phyloP scores from a whole-genome alignment of 2,888 invertebrate genomes.

The Drosophila subquinaria region DNA sequence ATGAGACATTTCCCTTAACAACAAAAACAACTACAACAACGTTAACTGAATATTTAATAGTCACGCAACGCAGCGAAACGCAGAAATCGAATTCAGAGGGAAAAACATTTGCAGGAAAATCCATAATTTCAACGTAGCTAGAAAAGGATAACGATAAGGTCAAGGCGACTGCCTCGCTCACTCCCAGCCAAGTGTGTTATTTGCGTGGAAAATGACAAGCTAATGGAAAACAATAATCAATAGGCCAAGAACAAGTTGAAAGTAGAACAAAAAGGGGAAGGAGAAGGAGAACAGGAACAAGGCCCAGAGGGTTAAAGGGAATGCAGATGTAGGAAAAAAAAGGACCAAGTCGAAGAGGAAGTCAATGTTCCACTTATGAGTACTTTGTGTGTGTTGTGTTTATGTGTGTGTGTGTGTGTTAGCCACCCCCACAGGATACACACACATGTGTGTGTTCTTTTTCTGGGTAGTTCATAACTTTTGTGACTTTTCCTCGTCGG shows the following conservation, averaged over 20 bases:
- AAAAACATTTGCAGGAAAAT: constrained; percentile 26
- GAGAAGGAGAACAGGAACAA: constrained; percentile 8
- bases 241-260: constrained; percentile 30
- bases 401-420: constrained; percentile 17
- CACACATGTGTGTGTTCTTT: constrained; percentile 27
- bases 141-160: constrained; percentile 59
- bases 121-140: constrained; percentile 28
- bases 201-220: constrained; percentile 35
- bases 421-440: constrained; percentile 52
- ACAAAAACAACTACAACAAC: constrained; percentile 22
- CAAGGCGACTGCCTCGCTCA: constrained; percentile 32
- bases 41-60: constrained; percentile 67
- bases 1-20: constrained; percentile 74
- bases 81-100: constrained; percentile 47
- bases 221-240: constrained; percentile 62
- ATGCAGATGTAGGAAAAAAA: neutral
- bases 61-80: constrained; percentile 73
- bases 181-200: constrained; percentile 5
- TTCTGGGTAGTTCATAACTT: constrained; percentile 70
- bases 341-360: constrained; percentile 24
- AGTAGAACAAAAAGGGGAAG: neutral
- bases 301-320: constrained; percentile 8
- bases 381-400: neutral
- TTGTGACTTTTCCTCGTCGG: constrained; percentile 45
- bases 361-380: constrained; percentile 24